Conservation (phyloP, 2,797 vertebrate genomes). For the Masticophis lateralis region DNA sequence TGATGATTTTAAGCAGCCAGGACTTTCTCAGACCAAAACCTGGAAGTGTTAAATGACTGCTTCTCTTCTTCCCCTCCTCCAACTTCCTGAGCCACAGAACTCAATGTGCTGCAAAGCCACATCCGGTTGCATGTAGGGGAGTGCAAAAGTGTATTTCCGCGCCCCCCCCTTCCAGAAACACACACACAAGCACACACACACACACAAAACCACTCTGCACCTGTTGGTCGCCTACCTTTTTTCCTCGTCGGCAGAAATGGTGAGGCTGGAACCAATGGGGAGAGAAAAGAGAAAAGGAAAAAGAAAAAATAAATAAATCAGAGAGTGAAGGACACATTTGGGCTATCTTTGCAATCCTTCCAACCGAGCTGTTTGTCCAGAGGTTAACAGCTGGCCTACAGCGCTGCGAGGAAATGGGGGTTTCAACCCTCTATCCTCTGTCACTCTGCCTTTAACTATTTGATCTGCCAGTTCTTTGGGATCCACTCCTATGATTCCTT, state of each 20-base stretch:
- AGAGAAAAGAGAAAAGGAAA: too few relatives aligned
- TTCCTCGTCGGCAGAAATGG: slow-evolving; percentile 67
- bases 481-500: neutral
- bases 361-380: rapidly evolving
- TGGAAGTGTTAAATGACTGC: neutral
- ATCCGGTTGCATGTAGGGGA: neutral
- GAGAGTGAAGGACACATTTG: neutral
- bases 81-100: neutral
- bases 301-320: neutral
- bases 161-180: neutral
- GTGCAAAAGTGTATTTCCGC: neutral
- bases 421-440: neutral
- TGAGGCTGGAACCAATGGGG: slow-evolving; percentile 51
- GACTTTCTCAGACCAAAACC: neutral
- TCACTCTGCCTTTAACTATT: neutral
- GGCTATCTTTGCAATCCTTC: neutral
- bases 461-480: neutral
- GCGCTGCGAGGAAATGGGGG: neutral
- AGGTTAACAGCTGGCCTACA: neutral
- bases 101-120: neutral
- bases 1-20: too few relatives aligned
- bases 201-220: neutral
- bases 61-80: neutral
- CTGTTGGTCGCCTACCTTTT: slow-evolving; percentile 56
- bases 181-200: neutral